Base-by-base conservation (phyloP, 2,797 vertebrate genomes). In the Bovichtus variegatus region DNA sequence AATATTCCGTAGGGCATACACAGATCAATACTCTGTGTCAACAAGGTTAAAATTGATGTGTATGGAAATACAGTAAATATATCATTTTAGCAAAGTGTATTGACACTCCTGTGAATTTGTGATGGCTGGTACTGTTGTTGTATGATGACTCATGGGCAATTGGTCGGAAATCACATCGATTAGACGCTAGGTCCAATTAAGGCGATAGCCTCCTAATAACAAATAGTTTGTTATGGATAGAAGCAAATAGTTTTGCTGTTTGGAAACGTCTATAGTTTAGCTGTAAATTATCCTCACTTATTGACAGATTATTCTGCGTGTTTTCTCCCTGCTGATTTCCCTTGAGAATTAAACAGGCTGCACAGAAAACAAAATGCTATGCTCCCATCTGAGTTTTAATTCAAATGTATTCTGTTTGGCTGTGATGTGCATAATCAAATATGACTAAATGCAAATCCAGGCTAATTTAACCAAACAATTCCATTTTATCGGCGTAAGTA, bases 271-370 rank as follows among this genome's bases (percentile, higher is more conserved):
- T 59, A 70, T 83, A 62, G 67, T 81, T 89, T 74, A 84, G 89
- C 65, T 83, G 81, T 93, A 87, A 88, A 92, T 93, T 88, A 81
- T 87, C 71, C 71, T 71, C 81, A 89, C 72, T 90, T 90, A 92
- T 92, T 91, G 92, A 83, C 86, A 83, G 79, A 92, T 92, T 87
- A 88, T 87, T 83, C 77, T 80, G 62, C 58, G 50, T 70, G 68
- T 89, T 91, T 89, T 91, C 75, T 59, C 25, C 67, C 60, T 54
- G 76, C 74, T 92, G 87, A 93, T 94, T 93, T 93, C 91, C 90
- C 89, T 0, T 0, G 89, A 87, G 91, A 77, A 68, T 13, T 13
- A 25, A 86, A 78, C 76, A 27, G 34, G 58, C 41, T 49, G 71
- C 75, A 60, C 36, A 27, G 51, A 67, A 49, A 62, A 59, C 64